Conservation (phyloP, 2,888 invertebrate genomes). For the Clivina fossor region DNA sequence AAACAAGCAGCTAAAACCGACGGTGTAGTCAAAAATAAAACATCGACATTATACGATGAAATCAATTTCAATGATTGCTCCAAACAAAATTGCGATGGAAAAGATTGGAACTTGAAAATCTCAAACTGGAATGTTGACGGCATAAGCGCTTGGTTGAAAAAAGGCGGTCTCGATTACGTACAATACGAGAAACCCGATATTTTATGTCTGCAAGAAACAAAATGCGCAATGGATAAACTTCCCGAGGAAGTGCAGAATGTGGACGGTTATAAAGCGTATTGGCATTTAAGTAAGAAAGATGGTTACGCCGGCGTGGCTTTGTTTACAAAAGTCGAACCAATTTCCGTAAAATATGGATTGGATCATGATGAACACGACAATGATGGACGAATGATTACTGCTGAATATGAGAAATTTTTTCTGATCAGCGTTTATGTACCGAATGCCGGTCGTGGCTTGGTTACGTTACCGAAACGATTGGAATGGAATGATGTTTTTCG, state of each 20-base stretch:
- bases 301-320: slow-evolving; percentile 95
- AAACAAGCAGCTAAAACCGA: slow-evolving; percentile 21
- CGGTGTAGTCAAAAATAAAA: slow-evolving; percentile 56
- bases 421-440: slow-evolving; percentile 91
- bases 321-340: slow-evolving; percentile 80
- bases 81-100: slow-evolving; percentile 59
- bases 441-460: slow-evolving; percentile 87
- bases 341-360: slow-evolving; percentile 81
- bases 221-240: slow-evolving; percentile 79
- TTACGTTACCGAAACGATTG: slow-evolving; percentile 82
- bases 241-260: slow-evolving; percentile 74
- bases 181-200: slow-evolving; percentile 83
- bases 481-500: slow-evolving; percentile 88
- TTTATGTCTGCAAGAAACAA: slow-evolving; percentile 80
- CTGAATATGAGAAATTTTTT: slow-evolving; percentile 90
- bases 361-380: slow-evolving; percentile 70
- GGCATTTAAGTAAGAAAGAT: slow-evolving; percentile 68
- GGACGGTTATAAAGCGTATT: slow-evolving; percentile 81
- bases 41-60: slow-evolving; percentile 61
- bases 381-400: slow-evolving; percentile 86
- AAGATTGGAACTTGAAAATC: slow-evolving; percentile 82
- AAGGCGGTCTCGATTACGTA: slow-evolving; percentile 73
- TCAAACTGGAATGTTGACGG: slow-evolving; percentile 96
- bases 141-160: slow-evolving; percentile 82
- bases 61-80: slow-evolving; percentile 62